A percentile compares a stretch with the other conserved stretches of the same genome.
Conservation (phyloP, 2,113 vertebrate species). For the Zonotrichia leucophrys region DNA sequence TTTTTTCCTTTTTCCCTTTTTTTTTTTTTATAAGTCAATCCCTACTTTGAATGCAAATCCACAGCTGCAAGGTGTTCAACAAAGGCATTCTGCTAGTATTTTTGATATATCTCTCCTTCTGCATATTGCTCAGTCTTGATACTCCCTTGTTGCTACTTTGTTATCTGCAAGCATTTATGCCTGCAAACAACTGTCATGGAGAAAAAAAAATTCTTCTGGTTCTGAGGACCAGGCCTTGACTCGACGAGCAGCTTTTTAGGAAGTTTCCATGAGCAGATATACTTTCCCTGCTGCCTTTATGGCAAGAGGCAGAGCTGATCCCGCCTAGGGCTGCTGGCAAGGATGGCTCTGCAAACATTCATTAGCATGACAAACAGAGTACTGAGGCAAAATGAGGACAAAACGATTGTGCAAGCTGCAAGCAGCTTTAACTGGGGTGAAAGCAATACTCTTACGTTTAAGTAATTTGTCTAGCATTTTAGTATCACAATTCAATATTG, state of each 20-base stretch:
- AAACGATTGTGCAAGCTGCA: background rate
- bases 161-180: background rate
- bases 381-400: constrained; percentile 2
- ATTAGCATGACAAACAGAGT: background rate
- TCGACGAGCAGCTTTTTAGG: background rate
- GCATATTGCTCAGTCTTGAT: background rate
- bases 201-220: background rate
- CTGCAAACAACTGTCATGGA: background rate
- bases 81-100: background rate
- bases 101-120: background rate
- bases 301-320: background rate
- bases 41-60: background rate
- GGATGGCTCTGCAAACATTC: background rate
- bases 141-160: background rate
- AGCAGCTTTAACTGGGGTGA: background rate
- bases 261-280: background rate
- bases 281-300: background rate
- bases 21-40: background rate
- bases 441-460: background rate
- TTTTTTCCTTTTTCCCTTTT: background rate
- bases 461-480: background rate
- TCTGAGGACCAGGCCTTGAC: background rate
- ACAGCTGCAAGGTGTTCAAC: background rate
- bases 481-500: background rate
- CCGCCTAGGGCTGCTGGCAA: background rate